These are phyloP conservation scores for Helicoverpa assulta DNA, from an alignment of 2,888 invertebrate species.

Conservation along the genomic window DNA sequence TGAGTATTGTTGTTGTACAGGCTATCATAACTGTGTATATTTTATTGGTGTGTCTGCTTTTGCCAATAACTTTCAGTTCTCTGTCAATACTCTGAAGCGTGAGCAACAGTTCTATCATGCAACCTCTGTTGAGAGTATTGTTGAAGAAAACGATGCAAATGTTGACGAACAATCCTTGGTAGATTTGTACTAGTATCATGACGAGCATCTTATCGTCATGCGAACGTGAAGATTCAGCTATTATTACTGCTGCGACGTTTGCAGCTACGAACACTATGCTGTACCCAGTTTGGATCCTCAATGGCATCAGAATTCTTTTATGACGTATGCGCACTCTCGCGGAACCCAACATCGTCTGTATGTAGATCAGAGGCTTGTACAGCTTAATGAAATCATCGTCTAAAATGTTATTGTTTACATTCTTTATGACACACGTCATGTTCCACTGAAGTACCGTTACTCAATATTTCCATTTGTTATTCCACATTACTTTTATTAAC, in stretches of 20 bases:
- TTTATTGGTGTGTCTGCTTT: constrained; percentile 9
- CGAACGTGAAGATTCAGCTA: neutral
- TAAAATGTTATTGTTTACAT: neutral
- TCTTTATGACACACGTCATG: neutral
- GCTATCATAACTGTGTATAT: neutral
- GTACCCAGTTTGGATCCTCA: constrained; percentile 11
- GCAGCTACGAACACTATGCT: neutral
- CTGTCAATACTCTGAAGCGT: constrained; percentile 9
- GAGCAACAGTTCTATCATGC: constrained; percentile 5
- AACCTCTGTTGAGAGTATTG: constrained; percentile 7
- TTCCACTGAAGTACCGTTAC: neutral
- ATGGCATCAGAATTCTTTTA: neutral
- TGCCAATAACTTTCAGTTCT: constrained; percentile 15
- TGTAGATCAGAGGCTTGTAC: constrained; percentile 9
- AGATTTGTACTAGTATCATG: neutral
- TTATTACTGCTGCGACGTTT: neutral
- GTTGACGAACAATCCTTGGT: neutral
- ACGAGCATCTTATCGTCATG: too few relatives aligned
- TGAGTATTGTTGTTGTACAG: neutral
- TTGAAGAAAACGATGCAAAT: constrained; percentile 1
- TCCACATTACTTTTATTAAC: constrained; percentile 1
- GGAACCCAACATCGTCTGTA: constrained; percentile 13
- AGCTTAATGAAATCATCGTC: constrained; percentile 18
- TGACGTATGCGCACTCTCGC: constrained; percentile 7
- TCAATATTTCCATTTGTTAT: neutral